A percentile compares a stretch with the other conserved stretches of the same genome.
Evolutionary conservation across 2,113 vertebrate genomes (phyloP).

Genomic region (Pelecanus crispus): DNA sequence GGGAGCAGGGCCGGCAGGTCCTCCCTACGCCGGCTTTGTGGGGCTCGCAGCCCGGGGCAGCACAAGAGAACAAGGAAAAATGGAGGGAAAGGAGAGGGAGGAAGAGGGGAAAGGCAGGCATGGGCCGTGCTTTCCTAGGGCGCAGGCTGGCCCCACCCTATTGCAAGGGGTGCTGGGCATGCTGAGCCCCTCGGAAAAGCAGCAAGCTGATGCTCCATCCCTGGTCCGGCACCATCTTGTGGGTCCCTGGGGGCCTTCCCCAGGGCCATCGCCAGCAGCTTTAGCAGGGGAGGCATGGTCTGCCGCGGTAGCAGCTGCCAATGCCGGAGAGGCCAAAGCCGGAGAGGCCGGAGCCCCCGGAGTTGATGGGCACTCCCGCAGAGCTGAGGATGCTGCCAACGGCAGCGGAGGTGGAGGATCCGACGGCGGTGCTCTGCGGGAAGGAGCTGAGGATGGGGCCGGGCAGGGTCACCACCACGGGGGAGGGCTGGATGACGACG

Average conservation of each 20-base stretch:
- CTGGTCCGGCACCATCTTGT: too few species aligned
- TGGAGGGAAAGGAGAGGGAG: too few species aligned
- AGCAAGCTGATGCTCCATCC: accelerated
- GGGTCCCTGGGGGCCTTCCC: not conserved
- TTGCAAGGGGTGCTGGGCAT: too few species aligned
- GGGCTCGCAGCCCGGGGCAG: too few species aligned
- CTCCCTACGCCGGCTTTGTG: too few species aligned
- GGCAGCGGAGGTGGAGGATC: not conserved
- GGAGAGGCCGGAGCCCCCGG: not conserved
- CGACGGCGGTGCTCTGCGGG: not conserved
- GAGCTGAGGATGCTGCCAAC: not conserved
- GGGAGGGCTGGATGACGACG: not conserved
- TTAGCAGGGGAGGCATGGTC: not conserved
- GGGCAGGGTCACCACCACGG: not conserved
- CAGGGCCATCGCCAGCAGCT: not conserved
- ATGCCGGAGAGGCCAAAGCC: too few species aligned
- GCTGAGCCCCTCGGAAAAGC: too few species aligned
- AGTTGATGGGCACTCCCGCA: not conserved
- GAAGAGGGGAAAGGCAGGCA: too few species aligned
- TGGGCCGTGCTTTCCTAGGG: too few species aligned
- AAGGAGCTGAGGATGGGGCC: not conserved
- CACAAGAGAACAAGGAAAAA: too few species aligned
- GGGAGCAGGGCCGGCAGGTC: too few species aligned
- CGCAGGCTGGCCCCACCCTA: too few species aligned
- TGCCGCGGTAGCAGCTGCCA: not conserved